Evolutionary conservation across 2,797 vertebrate species (phyloP).

Genomic region (Arrhamphus sclerolepis): DNA sequence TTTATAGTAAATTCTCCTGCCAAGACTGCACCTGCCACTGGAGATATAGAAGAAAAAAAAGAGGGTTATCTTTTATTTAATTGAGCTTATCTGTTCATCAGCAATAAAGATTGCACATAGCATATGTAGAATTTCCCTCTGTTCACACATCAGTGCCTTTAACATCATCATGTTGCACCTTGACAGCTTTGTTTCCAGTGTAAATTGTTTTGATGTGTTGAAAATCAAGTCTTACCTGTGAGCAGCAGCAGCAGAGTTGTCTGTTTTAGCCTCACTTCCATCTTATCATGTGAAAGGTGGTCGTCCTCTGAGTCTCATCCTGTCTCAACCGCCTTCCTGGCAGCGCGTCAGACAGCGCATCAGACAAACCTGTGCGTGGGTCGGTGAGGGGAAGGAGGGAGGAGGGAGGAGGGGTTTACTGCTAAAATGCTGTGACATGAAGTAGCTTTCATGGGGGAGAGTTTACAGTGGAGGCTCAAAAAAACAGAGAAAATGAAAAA

Average conservation of each 20-base stretch:
- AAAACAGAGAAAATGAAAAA: conserved; percentile 24
- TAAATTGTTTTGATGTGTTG: background rate
- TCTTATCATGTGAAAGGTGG: conserved; percentile 31
- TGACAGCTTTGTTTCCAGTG: background rate
- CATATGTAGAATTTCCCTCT: background rate
- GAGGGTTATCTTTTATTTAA: background rate
- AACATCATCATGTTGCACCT: accelerated
- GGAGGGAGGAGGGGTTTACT: conserved; percentile 29
- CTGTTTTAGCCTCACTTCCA: conserved; percentile 46
- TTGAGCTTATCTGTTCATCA: background rate
- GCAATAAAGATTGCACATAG: background rate
- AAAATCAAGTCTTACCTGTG: conserved; percentile 56
- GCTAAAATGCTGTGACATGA: conserved; percentile 7
- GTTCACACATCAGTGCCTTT: background rate
- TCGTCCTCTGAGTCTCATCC: conserved; percentile 41
- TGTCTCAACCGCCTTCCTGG: conserved; percentile 35
- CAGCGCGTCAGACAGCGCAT: conserved; percentile 4
- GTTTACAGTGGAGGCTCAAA: background rate
- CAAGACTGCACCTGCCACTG: conserved; percentile 19
- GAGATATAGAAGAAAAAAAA: background rate
- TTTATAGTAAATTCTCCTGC: background rate
- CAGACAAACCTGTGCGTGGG: conserved; percentile 3
- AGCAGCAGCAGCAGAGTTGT: conserved; percentile 39
- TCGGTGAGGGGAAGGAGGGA: conserved; percentile 26
- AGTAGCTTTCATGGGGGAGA: conserved; percentile 10